Conservation (phyloP, 1,140 invertebrate species). For the Drosophila jambulina region DNA sequence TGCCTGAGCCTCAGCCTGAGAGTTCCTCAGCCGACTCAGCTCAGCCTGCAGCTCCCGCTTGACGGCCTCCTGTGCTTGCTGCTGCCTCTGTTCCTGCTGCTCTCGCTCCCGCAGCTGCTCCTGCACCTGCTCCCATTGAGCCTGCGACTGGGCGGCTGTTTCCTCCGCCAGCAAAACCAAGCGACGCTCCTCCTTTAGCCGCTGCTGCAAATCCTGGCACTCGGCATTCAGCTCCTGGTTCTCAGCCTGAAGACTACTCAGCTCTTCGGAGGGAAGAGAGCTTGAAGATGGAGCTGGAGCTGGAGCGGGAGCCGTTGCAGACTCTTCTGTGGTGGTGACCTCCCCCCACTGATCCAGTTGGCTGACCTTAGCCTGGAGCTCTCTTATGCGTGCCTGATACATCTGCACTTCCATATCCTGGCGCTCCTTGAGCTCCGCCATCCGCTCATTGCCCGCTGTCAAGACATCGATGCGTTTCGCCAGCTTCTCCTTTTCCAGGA, state of each 20-base stretch:
- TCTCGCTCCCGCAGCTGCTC: constrained; percentile 43
- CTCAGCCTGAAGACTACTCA: constrained; percentile 63
- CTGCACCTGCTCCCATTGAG: constrained; percentile 69
- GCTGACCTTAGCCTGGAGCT: constrained; percentile 88
- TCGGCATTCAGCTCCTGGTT: constrained; percentile 88
- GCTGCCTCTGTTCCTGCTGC: constrained; percentile 12
- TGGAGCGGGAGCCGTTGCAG: constrained; percentile 2
- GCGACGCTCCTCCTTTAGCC: constrained; percentile 87
- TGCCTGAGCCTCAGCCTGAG: constrained; percentile 79
- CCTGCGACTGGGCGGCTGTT: constrained; percentile 30
- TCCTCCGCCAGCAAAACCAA: constrained; percentile 47
- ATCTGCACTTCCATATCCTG: constrained; percentile 90
- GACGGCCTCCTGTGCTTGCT: constrained; percentile 17
- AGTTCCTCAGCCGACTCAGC: constrained; percentile 85
- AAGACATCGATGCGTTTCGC: constrained; percentile 91
- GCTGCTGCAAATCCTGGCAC: constrained; percentile 90
- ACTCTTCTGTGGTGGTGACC: background rate
- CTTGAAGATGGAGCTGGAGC: background rate
- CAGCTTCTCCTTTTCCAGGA: constrained; percentile 88
- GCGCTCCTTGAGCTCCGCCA: constrained; percentile 92
- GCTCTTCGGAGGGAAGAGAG: constrained; percentile 10
- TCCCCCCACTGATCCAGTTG: constrained; percentile 88
- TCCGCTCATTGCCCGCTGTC: constrained; percentile 90
- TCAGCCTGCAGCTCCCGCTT: constrained; percentile 37
- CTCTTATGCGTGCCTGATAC: constrained; percentile 89